Evolutionary conservation across 2,797 vertebrate species (phyloP).

Genomic region (Chrysolophus pictus): DNA sequence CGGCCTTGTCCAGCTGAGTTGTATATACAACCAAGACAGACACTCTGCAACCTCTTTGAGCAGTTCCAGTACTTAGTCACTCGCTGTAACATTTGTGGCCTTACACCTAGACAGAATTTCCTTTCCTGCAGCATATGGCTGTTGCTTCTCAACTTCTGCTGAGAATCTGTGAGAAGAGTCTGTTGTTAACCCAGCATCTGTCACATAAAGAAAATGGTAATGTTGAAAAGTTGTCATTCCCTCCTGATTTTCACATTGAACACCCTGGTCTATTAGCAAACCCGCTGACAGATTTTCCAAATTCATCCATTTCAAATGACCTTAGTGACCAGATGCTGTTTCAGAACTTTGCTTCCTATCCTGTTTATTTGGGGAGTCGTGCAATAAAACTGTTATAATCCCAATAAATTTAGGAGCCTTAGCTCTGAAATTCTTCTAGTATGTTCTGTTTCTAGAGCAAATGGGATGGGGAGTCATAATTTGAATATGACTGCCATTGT

Average conservation of each 20-base stretch:
- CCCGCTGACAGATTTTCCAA: background rate
- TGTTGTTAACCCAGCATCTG: background rate
- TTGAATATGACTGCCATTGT: background rate
- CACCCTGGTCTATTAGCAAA: background rate
- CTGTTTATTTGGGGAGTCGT: background rate
- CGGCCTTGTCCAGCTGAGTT: background rate
- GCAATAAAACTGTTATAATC: background rate
- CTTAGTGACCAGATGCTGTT: background rate
- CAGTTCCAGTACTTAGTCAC: background rate
- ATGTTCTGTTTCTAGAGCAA: background rate
- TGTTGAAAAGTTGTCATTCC: background rate
- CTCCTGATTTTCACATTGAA: background rate
- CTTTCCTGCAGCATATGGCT: background rate
- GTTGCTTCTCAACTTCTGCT: background rate
- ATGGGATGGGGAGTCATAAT: background rate
- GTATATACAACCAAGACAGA: background rate
- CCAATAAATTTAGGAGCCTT: background rate
- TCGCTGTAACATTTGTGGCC: background rate
- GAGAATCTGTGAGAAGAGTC: background rate
- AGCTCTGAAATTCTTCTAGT: background rate
- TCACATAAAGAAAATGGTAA: background rate
- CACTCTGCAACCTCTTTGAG: background rate
- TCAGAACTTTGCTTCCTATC: background rate
- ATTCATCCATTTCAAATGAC: background rate
- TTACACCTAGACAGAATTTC: background rate